phyloP scores from a whole-genome alignment of 2,113 vertebrate genomes.

The Tringa solitaria region DNA sequence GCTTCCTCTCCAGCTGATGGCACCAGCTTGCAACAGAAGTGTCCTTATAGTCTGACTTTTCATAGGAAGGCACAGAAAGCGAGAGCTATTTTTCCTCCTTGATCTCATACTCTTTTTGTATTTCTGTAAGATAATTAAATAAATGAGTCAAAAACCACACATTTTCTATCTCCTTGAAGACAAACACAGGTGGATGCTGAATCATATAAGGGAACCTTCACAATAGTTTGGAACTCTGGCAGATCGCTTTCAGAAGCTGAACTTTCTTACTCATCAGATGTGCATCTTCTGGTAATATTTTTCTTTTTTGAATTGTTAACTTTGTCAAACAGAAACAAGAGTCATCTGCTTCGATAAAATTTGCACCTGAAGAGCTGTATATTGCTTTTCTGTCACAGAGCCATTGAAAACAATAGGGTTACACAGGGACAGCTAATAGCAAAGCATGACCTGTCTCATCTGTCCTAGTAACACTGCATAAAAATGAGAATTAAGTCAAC shows the following conservation, averaged over 20 bases:
- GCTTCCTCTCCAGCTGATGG: not conserved
- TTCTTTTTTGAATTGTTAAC: not conserved
- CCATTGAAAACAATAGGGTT: not conserved
- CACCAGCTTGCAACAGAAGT: not conserved
- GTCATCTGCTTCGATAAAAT: not conserved
- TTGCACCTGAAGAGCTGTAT: not conserved
- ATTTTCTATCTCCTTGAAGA: not conserved
- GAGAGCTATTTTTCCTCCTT: not conserved
- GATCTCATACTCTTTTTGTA: not conserved
- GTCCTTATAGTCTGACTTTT: not conserved
- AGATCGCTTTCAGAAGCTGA: not conserved
- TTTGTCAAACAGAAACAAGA: not conserved
- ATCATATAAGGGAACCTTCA: not conserved
- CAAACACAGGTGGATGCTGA: not conserved
- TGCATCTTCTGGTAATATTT: not conserved
- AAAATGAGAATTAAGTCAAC: not conserved
- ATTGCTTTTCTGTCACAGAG: not conserved
- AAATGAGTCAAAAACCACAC: not conserved
- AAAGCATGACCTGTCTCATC: not conserved
- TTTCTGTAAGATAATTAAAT: not conserved
- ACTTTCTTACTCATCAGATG: not conserved
- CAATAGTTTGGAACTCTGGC: not conserved
- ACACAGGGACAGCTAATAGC: not conserved
- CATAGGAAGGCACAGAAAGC: not conserved
- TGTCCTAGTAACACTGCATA: not conserved